These are phyloP conservation scores for Quadroppia sp. DNA, from an alignment of 2,888 invertebrate genomes.

Conservation along the genomic window DNA sequence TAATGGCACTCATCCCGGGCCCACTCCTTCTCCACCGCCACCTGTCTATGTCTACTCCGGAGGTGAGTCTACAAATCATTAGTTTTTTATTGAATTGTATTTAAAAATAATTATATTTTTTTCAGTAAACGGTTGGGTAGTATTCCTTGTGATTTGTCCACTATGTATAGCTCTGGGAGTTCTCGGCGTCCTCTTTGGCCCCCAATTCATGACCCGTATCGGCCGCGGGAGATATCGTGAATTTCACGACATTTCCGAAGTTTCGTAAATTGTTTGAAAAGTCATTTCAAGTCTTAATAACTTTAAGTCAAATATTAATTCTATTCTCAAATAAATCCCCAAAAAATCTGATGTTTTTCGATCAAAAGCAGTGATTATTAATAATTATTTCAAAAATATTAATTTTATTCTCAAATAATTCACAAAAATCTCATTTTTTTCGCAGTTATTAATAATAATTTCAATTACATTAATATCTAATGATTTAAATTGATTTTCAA, in stretches of 20 bases:
- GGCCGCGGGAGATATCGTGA: conserved; percentile 35
- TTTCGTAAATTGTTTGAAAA: conserved; percentile 6
- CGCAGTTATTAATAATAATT: too few relatives aligned
- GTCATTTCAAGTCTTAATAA: too few relatives aligned
- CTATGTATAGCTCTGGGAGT: conserved; percentile 8
- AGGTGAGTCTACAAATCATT: too few relatives aligned
- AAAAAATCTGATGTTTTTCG: too few relatives aligned
- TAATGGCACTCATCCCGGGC: not conserved
- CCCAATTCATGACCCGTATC: not conserved
- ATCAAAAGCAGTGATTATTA: too few relatives aligned
- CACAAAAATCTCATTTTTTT: too few relatives aligned
- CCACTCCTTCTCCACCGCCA: not conserved
- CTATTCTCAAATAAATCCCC: too few relatives aligned
- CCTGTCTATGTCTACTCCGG: not conserved
- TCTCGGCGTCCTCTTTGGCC: not conserved
- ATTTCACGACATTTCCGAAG: conserved; percentile 36
- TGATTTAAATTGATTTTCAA: too few relatives aligned
- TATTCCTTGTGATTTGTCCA: conserved; percentile 28
- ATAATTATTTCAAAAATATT: too few relatives aligned
- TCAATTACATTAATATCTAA: too few relatives aligned
- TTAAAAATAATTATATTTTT: not conserved
- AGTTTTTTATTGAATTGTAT: not conserved
- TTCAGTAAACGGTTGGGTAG: conserved; percentile 35
- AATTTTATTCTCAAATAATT: too few relatives aligned
- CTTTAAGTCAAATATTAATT: too few relatives aligned